These are phyloP conservation scores for Sipha maydis DNA, from an alignment of 2,888 invertebrate genomes.

Conservation along the genomic window DNA sequence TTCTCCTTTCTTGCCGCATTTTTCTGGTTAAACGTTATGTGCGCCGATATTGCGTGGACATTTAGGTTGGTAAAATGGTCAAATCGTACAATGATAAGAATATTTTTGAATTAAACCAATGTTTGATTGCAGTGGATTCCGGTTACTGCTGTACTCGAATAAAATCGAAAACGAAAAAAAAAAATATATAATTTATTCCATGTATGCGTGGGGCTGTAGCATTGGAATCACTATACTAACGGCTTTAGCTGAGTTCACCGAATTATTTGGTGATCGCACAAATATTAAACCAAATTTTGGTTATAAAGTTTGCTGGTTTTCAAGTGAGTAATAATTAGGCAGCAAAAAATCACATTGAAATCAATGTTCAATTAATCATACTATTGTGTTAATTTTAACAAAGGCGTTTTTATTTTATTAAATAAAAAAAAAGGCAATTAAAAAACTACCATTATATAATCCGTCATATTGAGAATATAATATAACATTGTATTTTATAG, in stretches of 20 bases:
- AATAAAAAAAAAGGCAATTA: too few relatives aligned
- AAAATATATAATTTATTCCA: constrained; percentile 65
- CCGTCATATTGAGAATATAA: too few relatives aligned
- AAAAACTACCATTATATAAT: too few relatives aligned
- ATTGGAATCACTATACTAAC: constrained; percentile 64
- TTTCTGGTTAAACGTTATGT: constrained; percentile 66
- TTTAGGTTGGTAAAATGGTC: constrained; percentile 64
- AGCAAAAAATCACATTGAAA: too few relatives aligned
- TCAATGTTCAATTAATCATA: too few relatives aligned
- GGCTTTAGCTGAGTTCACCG: constrained; percentile 64
- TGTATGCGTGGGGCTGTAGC: constrained; percentile 65
- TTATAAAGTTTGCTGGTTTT: constrained; percentile 65
- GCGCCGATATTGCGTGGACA: constrained; percentile 65
- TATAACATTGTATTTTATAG: too few relatives aligned
- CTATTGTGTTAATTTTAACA: too few relatives aligned
- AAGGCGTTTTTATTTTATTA: too few relatives aligned
- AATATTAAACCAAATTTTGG: constrained; percentile 65
- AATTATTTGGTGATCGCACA: constrained; percentile 49
- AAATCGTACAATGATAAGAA: neutral
- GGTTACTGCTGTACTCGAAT: constrained; percentile 63
- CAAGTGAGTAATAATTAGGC: constrained; percentile 63
- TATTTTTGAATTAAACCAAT: neutral
- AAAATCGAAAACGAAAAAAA: constrained; percentile 64
- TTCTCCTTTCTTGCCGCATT: constrained; percentile 65
- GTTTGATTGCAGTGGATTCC: constrained; percentile 63